phyloP scores from a whole-genome alignment of 2,113 vertebrate species.

The Atrichornis clamosus region DNA sequence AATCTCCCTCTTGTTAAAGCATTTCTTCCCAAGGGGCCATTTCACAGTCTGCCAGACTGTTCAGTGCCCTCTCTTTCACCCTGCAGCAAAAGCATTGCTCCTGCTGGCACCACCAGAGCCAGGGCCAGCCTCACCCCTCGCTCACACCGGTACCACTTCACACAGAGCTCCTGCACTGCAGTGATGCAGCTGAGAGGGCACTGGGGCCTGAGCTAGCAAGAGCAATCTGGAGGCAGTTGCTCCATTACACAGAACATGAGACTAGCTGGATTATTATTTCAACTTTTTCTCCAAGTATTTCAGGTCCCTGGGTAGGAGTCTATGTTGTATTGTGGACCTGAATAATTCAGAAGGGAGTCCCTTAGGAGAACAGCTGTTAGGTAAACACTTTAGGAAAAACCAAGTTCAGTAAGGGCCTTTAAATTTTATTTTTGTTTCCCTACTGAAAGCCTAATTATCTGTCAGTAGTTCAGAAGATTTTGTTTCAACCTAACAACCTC shows the following conservation, averaged over 20 bases:
- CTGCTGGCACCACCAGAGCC: not conserved
- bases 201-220: not conserved
- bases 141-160: not conserved
- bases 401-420: not conserved
- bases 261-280: not conserved
- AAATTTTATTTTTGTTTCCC: not conserved
- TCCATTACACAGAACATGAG: not conserved
- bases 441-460: not conserved
- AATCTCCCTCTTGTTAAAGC: not conserved
- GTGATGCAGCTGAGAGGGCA: not conserved
- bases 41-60: not conserved
- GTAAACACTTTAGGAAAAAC: not conserved
- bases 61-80: not conserved
- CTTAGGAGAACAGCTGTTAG: not conserved
- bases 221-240: not conserved
- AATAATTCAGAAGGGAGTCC: not conserved
- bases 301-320: not conserved
- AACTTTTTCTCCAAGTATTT: not conserved
- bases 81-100: not conserved
- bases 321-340: not conserved
- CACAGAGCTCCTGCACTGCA: fast-evolving
- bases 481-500: not conserved
- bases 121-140: not conserved
- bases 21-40: not conserved
- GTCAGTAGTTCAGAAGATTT: not conserved